These are phyloP conservation scores for Ecdyonurus torrentis DNA, from an alignment of 2,888 invertebrate species.

Conservation along the genomic window DNA sequence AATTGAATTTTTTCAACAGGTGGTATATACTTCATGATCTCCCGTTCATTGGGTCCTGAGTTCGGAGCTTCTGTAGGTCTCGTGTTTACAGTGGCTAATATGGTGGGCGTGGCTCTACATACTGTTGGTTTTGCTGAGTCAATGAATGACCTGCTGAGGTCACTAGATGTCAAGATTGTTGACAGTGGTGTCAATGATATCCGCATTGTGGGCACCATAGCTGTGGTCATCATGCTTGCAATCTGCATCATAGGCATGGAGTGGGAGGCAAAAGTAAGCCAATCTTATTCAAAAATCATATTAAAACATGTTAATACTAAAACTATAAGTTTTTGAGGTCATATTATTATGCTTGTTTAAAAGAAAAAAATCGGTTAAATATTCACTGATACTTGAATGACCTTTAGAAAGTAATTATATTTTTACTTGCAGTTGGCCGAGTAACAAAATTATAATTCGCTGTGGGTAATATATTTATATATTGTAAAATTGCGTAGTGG, in stretches of 20 bases:
- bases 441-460: no score
- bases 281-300: not conserved
- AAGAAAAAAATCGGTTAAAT: no score
- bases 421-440: no score
- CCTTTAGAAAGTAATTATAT: no score
- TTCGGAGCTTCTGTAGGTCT: slow-evolving; percentile 93
- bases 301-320: not conserved
- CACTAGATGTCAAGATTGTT: slow-evolving; percentile 38
- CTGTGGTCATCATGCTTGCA: slow-evolving; percentile 61
- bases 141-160: slow-evolving; percentile 47
- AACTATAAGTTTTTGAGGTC: no score
- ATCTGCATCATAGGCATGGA: slow-evolving; percentile 92
- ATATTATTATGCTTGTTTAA: no score
- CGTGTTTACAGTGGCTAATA: slow-evolving; percentile 91
- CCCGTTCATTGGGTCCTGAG: slow-evolving; percentile 89
- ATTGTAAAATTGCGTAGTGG: no score
- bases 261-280: slow-evolving; percentile 79
- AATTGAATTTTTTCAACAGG: slow-evolving; percentile 35
- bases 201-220: slow-evolving; percentile 63
- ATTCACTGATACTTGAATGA: no score
- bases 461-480: no score
- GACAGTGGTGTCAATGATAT: slow-evolving; percentile 45
- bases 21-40: slow-evolving; percentile 98
- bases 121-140: slow-evolving; percentile 95
- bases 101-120: slow-evolving; percentile 94